Evolutionary conservation across 2,797 vertebrate genomes (phyloP).

Genomic region (Pitangus sulphuratus): DNA sequence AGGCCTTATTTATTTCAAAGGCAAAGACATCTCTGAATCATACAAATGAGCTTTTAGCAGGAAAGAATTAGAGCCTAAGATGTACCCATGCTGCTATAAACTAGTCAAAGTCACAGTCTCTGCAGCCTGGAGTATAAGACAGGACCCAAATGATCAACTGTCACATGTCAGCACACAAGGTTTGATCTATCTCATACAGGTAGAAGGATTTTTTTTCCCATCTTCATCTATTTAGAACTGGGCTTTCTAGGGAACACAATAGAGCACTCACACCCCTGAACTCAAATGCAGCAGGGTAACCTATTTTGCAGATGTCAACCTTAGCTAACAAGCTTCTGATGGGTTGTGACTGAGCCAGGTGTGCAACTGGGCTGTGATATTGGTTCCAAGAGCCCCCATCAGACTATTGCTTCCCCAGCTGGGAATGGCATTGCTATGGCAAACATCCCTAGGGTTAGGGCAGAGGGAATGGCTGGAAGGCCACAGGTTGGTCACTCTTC

Average conservation of each 20-base stretch:
- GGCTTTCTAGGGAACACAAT: not conserved
- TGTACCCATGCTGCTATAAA: not conserved
- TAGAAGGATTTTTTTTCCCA: not conserved
- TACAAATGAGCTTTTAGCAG: not conserved
- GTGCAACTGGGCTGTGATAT: not conserved
- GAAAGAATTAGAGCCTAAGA: not conserved
- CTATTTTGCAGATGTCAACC: not conserved
- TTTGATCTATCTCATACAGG: not conserved
- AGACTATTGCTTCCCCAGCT: not conserved
- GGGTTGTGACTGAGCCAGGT: not conserved
- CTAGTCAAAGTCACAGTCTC: not conserved
- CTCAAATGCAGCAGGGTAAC: not conserved
- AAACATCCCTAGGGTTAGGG: not conserved
- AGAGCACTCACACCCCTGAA: not conserved
- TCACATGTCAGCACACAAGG: not conserved
- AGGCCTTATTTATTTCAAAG: conserved; percentile 10
- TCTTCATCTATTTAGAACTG: not conserved
- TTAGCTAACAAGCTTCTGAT: not conserved
- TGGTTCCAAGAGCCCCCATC: not conserved
- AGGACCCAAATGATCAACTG: not conserved
- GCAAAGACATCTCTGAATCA: conserved; percentile 1
- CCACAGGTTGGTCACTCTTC: not conserved
- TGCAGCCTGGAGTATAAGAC: not conserved
- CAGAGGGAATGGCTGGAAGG: not conserved
- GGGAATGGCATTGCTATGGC: not conserved